Evolutionary conservation across 2,797 vertebrate species (phyloP).

Genomic region (Siniperca scherzeri): DNA sequence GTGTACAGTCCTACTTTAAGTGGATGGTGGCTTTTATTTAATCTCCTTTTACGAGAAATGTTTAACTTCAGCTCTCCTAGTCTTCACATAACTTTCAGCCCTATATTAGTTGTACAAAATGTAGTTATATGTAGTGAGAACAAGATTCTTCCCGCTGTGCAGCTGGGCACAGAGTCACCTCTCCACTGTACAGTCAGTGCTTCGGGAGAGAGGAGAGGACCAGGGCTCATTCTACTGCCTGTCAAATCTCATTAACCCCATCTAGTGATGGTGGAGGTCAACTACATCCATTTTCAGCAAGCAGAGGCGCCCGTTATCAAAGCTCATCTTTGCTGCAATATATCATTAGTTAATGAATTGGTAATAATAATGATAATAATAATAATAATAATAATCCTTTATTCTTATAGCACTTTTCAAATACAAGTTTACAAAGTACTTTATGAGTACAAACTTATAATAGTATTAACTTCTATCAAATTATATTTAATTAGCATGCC

Average conservation of each 20-base stretch:
- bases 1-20: neutral
- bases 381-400: neutral
- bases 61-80: neutral
- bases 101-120: neutral
- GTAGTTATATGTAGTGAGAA: neutral
- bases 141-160: neutral
- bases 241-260: slow-evolving; percentile 45
- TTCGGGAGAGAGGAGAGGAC: neutral
- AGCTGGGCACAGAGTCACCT: neutral
- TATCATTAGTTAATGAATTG: neutral
- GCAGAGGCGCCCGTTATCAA: neutral
- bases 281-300: slow-evolving; percentile 10
- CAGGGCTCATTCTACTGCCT: neutral
- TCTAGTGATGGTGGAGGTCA: slow-evolving; percentile 49
- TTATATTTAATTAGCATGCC: neutral
- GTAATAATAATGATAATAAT: no score
- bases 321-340: neutral
- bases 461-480: neutral
- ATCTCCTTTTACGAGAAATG: neutral
- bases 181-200: neutral
- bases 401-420: neutral
- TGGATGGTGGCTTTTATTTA: neutral
- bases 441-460: neutral
- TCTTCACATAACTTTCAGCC: neutral
- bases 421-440: neutral